These are phyloP conservation scores for Caprella mutica DNA, from an alignment of 2,888 invertebrate genomes.

Conservation along the genomic window DNA sequence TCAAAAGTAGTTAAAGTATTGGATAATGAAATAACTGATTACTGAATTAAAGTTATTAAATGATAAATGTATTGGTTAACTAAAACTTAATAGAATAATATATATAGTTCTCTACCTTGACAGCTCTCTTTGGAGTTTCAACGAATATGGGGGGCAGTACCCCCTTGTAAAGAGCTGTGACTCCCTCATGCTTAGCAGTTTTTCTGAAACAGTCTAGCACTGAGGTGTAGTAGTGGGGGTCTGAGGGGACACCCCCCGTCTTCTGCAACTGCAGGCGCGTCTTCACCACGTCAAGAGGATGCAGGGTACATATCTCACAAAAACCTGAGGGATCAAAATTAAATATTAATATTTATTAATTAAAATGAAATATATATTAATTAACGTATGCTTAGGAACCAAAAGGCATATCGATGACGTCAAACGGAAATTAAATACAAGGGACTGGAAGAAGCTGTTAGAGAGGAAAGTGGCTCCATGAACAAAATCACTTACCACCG, in stretches of 20 bases:
- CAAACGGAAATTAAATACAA: too few species aligned
- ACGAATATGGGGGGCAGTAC: conserved; percentile 83
- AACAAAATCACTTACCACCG: too few species aligned
- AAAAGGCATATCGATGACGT: too few species aligned
- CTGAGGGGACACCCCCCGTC: conserved; percentile 41
- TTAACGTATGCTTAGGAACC: too few species aligned
- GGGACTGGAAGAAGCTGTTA: too few species aligned
- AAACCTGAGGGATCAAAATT: conserved; percentile 49
- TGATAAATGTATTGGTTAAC: too few species aligned
- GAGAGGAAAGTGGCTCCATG: too few species aligned
- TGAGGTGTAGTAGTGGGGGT: conserved; percentile 56
- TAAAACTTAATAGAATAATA: too few species aligned
- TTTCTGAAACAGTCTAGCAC: conserved; percentile 75
- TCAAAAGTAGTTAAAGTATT: too few species aligned
- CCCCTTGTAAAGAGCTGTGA: conserved; percentile 81
- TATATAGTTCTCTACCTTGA: conserved; percentile 50
- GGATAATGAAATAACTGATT: too few species aligned
- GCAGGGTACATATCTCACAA: conserved; percentile 91
- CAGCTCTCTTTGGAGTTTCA: conserved; percentile 88
- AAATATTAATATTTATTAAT: not conserved
- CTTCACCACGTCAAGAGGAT: conserved; percentile 85
- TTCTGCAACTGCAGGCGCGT: conserved; percentile 72
- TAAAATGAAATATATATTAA: not conserved
- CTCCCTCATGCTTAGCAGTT: conserved; percentile 75
- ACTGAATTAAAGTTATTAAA: too few species aligned